A percentile compares a stretch with the other conserved stretches of the same genome.
These are phyloP conservation scores for Trichacis sp. DNA, from an alignment of 2,888 invertebrate genomes.

Conservation along the genomic window DNA sequence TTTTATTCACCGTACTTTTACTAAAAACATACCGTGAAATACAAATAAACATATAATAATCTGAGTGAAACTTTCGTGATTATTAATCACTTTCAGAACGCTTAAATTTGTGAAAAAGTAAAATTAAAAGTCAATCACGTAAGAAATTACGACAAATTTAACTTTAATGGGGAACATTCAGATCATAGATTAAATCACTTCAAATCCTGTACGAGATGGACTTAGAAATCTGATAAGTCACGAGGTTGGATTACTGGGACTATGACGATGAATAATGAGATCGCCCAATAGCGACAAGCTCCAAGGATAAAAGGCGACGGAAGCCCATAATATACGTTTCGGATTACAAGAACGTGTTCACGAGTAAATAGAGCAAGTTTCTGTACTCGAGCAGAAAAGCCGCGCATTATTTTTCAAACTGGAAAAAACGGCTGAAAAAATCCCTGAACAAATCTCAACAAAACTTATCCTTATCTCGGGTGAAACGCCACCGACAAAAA, in stretches of 20 bases:
- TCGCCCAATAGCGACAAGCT: conserved; percentile 42
- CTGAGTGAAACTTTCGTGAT: too few species aligned
- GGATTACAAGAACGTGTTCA: conserved; percentile 37
- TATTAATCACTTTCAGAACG: too few species aligned
- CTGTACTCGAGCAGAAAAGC: conserved; percentile 19
- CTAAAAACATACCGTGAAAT: too few species aligned
- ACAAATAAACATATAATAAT: too few species aligned
- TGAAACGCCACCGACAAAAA: not conserved
- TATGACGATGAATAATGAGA: conserved; percentile 45
- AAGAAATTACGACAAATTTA: too few species aligned
- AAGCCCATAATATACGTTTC: conserved; percentile 33
- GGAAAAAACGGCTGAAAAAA: not conserved
- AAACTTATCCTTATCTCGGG: not conserved
- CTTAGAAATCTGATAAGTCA: conserved; percentile 26
- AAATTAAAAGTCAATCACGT: too few species aligned
- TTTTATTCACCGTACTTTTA: too few species aligned
- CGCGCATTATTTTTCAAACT: not conserved
- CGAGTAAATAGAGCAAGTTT: conserved; percentile 32
- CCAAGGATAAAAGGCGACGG: conserved; percentile 23
- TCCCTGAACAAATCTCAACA: not conserved
- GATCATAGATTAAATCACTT: conserved; percentile 21
- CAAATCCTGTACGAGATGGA: conserved; percentile 28
- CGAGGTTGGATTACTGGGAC: conserved; percentile 33
- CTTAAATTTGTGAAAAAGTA: too few species aligned
- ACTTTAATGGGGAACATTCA: too few species aligned